A percentile compares a stretch with the other conserved stretches of the same genome.
Evolutionary conservation across 64 coral and sea anemone species (phyloP).

Genomic region (Dendronephthya gigantea): DNA sequence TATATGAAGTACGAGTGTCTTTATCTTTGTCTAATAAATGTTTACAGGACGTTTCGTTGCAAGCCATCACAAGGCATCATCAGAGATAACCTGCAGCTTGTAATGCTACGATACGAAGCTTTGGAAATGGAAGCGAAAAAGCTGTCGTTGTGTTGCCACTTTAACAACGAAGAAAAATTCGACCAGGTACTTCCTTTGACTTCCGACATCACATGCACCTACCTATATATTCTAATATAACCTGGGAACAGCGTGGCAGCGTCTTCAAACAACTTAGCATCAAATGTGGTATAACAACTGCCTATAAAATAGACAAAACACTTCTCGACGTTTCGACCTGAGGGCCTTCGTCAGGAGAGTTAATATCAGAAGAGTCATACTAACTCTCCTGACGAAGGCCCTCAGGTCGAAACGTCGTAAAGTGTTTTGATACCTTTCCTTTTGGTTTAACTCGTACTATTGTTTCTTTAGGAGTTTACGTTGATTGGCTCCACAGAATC

Average conservation of each 20-base stretch:
- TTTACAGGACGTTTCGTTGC: slow-evolving; percentile 59
- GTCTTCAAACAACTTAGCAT: background rate
- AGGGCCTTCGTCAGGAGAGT: too few relatives aligned
- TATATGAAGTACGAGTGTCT: background rate
- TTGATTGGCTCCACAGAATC: slow-evolving; percentile 61
- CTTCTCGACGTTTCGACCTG: too few relatives aligned
- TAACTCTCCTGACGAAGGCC: too few relatives aligned
- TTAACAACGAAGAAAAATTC: slow-evolving; percentile 83
- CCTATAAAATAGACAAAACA: too few relatives aligned
- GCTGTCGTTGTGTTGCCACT: slow-evolving; percentile 25
- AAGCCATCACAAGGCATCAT: slow-evolving; percentile 64
- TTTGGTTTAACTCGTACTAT: too few relatives aligned
- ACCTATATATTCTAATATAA: too few relatives aligned
- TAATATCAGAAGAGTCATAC: too few relatives aligned
- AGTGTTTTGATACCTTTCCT: background rate
- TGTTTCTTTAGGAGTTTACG: background rate
- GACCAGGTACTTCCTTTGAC: slow-evolving; percentile 44
- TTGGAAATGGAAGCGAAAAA: slow-evolving; percentile 38
- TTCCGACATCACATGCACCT: too few relatives aligned
- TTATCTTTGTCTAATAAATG: background rate
- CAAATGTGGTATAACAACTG: too few relatives aligned
- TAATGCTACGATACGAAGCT: slow-evolving; percentile 50
- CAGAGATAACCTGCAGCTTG: slow-evolving; percentile 77
- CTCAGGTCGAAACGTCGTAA: too few relatives aligned
- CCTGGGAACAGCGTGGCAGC: background rate